phyloP scores from a whole-genome alignment of 2,797 vertebrate genomes.

The Sebastiscus tertius region DNA sequence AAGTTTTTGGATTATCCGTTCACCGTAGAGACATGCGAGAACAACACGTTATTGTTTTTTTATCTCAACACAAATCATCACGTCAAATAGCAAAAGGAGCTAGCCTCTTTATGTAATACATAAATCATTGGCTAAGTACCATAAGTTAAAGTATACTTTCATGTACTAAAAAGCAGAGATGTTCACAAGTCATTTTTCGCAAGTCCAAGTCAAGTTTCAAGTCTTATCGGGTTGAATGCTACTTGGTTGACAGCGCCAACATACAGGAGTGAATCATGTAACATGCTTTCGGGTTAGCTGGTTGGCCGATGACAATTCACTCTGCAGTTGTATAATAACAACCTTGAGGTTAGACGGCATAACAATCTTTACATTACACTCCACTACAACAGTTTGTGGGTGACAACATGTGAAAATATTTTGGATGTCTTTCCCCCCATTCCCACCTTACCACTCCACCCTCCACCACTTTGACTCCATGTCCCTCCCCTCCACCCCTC shows the following conservation, averaged over 20 bases:
- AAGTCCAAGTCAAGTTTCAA: too few relatives aligned
- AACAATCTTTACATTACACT: not conserved
- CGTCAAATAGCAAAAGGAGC: too few relatives aligned
- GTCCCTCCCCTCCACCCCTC: not conserved
- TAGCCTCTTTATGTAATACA: too few relatives aligned
- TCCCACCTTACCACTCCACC: not conserved
- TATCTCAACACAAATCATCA: too few relatives aligned
- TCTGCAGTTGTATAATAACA: not conserved
- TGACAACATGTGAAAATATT: slow-evolving; percentile 6
- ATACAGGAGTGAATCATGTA: not conserved
- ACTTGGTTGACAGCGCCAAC: not conserved
- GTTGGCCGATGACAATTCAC: not conserved
- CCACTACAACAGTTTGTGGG: not conserved
- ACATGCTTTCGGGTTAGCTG: not conserved
- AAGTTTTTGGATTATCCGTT: too few relatives aligned
- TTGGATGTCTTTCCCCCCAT: not conserved
- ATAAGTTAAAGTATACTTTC: too few relatives aligned
- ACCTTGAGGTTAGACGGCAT: not conserved
- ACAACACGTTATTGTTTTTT: too few relatives aligned
- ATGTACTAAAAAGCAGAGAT: too few relatives aligned
- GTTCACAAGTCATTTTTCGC: too few relatives aligned
- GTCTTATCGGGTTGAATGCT: not conserved
- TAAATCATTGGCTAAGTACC: too few relatives aligned
- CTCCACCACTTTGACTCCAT: not conserved
- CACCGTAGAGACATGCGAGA: too few relatives aligned